phyloP scores from a whole-genome alignment of 2,888 invertebrate genomes.

The Synanthedon formicaeformis region DNA sequence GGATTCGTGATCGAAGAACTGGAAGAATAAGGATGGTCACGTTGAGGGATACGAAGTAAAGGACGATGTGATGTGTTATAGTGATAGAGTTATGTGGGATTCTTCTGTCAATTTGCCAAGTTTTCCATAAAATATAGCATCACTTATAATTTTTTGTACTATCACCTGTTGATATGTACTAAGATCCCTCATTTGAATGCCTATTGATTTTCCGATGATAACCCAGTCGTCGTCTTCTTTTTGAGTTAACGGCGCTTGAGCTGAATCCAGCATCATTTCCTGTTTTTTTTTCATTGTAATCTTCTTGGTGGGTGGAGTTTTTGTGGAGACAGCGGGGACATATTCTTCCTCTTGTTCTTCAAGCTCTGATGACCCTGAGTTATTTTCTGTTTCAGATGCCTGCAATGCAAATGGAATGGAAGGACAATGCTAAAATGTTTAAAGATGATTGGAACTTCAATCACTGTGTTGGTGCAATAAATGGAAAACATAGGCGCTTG shows the following conservation, averaged over 20 bases:
- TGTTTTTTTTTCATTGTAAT: neutral
- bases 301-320: neutral
- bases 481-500: too few species aligned
- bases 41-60: neutral
- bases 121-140: constrained; percentile 4
- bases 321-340: too few species aligned
- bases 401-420: neutral
- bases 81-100: neutral
- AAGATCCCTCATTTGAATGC: neutral
- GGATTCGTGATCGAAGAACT: neutral
- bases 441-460: neutral
- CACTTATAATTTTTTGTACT: constrained; percentile 3
- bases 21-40: neutral
- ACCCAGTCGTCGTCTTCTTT: neutral
- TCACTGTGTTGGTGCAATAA: neutral
- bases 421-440: neutral
- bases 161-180: constrained; percentile 1
- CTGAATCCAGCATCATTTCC: neutral
- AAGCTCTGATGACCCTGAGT: too few species aligned
- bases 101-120: constrained; percentile 2
- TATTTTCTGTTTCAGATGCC: neutral
- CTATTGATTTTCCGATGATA: neutral
- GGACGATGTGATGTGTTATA: neutral
- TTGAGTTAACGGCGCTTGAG: neutral
- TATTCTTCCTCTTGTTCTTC: too few species aligned